Conservation (phyloP, 2,888 invertebrate species). For the Andrena hattorfiana region DNA sequence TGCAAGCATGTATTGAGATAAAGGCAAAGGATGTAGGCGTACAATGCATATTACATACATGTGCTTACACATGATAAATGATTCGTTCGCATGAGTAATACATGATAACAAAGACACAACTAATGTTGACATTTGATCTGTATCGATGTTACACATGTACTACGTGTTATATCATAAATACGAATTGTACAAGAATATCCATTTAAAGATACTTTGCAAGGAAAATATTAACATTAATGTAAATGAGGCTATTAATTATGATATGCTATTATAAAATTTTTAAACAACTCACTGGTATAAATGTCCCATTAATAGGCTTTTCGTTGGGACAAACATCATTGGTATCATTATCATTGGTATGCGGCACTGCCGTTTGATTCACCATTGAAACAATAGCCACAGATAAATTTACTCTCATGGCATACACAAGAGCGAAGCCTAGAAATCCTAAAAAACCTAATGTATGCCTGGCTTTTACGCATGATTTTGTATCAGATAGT, state of each 20-base stretch:
- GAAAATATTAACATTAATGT: neutral
- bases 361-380: constrained; percentile 89
- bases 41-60: neutral
- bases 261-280: neutral
- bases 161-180: neutral
- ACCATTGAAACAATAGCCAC: constrained; percentile 98
- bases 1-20: constrained; percentile 4
- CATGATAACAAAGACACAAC: constrained; percentile 43
- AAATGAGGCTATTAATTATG: neutral
- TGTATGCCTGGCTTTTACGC: constrained; percentile 91
- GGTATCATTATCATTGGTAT: constrained; percentile 86
- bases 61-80: constrained; percentile 40
- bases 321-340: constrained; percentile 88
- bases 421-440: constrained; percentile 95
- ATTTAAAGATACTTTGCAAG: neutral
- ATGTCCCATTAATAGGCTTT: constrained; percentile 81
- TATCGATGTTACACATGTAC: constrained; percentile 7
- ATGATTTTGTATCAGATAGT: constrained; percentile 87
- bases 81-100: constrained; percentile 67
- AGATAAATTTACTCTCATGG: constrained; percentile 95
- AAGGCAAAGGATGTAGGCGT: constrained; percentile 19
- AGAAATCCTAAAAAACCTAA: constrained; percentile 94
- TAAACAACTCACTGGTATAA: constrained; percentile 69
- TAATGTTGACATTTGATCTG: constrained; percentile 43
- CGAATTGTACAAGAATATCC: neutral